Base-by-base conservation (phyloP, 2,113 vertebrate species). In the Hypanus sabinus region DNA sequence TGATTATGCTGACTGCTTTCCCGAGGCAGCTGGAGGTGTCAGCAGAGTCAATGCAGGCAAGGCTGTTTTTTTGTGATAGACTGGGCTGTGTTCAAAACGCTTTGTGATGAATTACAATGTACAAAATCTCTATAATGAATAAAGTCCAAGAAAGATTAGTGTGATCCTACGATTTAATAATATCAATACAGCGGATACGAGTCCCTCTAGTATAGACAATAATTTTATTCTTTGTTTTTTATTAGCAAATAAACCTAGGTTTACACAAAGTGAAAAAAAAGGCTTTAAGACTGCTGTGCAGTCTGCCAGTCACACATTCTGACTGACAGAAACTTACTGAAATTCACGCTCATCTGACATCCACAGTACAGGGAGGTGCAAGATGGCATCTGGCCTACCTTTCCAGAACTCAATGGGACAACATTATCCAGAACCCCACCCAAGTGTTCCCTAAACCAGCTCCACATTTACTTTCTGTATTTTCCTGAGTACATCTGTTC, bases 241-340 rank as follows among this genome's bases (percentile, higher is more conserved):
- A 27, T 3, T 87, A 27, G 30, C 24, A 30, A 60, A 60, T 7
- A 12, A 60, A 2, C 10, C 46, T 30, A 5, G 60, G 36, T 27
- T 55, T 38, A 24, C 80, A 83, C 20, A 87, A 24, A 24, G 71
- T 24, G 46, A 60, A 87, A 87, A 87, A 30, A 87, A 57, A 87
- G 10, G 27, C 57, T 2, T 5, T 30, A 60, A 60, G 27, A 2
- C n/a, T 30, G 46, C 81, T 30, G 24, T 55, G 11, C 24, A 87
- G 81, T 81, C 36, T 22, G 36, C 33, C 46, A 46, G 46, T 46
- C 46, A 1, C 38, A 36, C 36, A 16, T 81, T 81, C 14, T 60
- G 81, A 85, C 81, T 83, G 80, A 83, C 46, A 57, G 22, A 85
- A 85, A 85, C 9, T 85, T 57, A 30, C 55, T 87, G 81, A 85